A percentile compares a stretch with the other conserved stretches of the same genome.
Evolutionary conservation across 2,888 invertebrate genomes (phyloP).

Genomic region (Drosophila merina): DNA sequence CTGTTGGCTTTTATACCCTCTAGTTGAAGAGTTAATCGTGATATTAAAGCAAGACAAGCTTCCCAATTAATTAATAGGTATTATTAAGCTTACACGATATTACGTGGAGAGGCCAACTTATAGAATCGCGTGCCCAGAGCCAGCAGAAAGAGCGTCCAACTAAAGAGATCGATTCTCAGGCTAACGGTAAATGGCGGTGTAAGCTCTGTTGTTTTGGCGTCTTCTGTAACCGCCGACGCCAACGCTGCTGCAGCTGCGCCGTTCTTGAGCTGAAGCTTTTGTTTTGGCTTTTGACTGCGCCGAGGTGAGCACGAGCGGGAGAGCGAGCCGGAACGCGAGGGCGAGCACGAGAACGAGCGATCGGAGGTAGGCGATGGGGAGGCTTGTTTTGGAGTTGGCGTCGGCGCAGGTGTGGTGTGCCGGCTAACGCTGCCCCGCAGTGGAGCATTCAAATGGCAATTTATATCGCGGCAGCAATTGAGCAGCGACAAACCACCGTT

Average conservation of each 20-base stretch:
- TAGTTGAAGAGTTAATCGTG: background rate
- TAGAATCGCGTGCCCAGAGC: constrained; percentile 92
- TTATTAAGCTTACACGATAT: constrained; percentile 92
- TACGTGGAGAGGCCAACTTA: constrained; percentile 91
- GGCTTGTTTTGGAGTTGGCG: constrained; percentile 41
- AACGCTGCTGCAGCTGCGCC: constrained; percentile 7
- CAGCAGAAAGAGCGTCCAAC: constrained; percentile 88
- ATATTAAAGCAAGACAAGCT: no score
- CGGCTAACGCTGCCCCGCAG: constrained; percentile 68
- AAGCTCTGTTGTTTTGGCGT: background rate
- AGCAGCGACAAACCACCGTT: constrained; percentile 68
- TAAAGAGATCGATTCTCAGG: constrained; percentile 91
- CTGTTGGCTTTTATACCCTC: constrained; percentile 14
- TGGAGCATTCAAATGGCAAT: constrained; percentile 76
- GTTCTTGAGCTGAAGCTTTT: constrained; percentile 15
- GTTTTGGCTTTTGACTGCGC: background rate
- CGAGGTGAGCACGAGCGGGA: constrained; percentile 48
- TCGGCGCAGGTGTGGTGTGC: constrained; percentile 47
- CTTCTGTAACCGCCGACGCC: background rate
- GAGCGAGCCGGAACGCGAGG: constrained; percentile 45
- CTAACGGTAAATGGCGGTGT: constrained; percentile 85
- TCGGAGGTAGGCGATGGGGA: constrained; percentile 49
- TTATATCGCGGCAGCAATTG: constrained; percentile 79
- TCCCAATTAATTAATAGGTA: background rate
- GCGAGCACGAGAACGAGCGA: constrained; percentile 47